A percentile compares a stretch with the other conserved stretches of the same genome.
phyloP scores from a whole-genome alignment of 2,888 invertebrate genomes.

The Pyrrhia umbra region DNA sequence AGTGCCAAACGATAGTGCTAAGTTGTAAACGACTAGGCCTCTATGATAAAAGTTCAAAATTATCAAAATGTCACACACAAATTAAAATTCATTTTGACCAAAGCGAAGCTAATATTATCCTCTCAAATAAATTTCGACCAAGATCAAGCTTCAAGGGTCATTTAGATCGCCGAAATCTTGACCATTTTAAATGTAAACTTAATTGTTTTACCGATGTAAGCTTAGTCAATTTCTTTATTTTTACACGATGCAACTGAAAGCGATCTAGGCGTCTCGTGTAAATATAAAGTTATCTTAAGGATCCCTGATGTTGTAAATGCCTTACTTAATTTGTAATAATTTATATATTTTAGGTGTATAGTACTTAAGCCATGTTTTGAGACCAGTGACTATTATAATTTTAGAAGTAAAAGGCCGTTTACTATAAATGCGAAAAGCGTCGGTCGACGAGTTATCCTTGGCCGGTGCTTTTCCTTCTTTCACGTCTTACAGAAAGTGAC shows the following conservation, averaged over 20 bases:
- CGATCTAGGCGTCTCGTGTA: constrained; percentile 85
- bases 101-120: constrained; percentile 79
- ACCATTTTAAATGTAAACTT: constrained; percentile 88
- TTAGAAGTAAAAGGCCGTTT: constrained; percentile 85
- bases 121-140: constrained; percentile 59
- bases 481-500: constrained; percentile 87
- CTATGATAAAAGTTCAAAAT: constrained; percentile 84
- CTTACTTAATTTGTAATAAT: constrained; percentile 91
- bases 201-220: constrained; percentile 89
- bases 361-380: constrained; percentile 91
- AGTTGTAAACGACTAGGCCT: constrained; percentile 86
- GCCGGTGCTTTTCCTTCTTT: constrained; percentile 81
- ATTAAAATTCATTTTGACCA: constrained; percentile 76
- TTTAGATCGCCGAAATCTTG: constrained; percentile 89
- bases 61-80: constrained; percentile 76
- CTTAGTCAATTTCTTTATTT: constrained; percentile 88
- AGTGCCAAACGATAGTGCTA: constrained; percentile 90
- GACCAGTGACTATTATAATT: constrained; percentile 90
- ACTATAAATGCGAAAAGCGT: constrained; percentile 78
- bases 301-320: constrained; percentile 90
- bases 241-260: constrained; percentile 86
- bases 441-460: constrained; percentile 81
- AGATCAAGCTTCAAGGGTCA: constrained; percentile 83
- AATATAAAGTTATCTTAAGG: constrained; percentile 86
- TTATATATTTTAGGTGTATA: constrained; percentile 91